Evolutionary conservation across 2,797 vertebrate species (phyloP), one percentile per base, ranked within the genome.

Genomic region (Falco novaeseelandiae): DNA sequence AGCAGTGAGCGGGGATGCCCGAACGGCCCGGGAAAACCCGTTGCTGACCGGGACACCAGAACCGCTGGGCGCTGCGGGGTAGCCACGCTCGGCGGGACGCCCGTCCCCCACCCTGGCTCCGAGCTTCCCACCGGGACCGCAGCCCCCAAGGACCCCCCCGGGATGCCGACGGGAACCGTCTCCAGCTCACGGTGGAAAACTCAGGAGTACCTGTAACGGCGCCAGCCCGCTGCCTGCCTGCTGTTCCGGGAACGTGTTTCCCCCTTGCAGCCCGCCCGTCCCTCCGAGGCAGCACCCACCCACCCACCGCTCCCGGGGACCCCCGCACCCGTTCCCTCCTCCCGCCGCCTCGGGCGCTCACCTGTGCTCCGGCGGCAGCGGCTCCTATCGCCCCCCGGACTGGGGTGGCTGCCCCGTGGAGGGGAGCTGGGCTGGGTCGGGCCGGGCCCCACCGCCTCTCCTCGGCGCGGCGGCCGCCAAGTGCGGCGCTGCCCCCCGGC

Each of bases 1-100:
- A 34, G 3, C 1, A 20, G 30, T 0, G n/a, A 7, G 22, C 0
- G 6, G 10, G 38, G 34, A 48, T 23, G 38, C 14, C 58, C 55
- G 10, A 23, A 4, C 30, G n/a, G 8, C 3, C n/a, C 10, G 20
- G n/a, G 6, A 9, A 49, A 55, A 26, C 46, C 6, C 22, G 7
- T 7, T 9, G 29, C 62, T 9, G 13, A 9, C 54, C 17, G 9
- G n/a, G 9, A 40, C 23, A 21, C 6, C 30, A 12, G 72, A 6
- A 42, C 49, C 17, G 2, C 71, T 2, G 44, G 38, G 44, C 2
- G 3, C 61, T 5, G 17, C 21, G 44, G 22, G 16, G 36, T 44
- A 73, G n/a, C 61, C 21, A 15, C 40, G 1, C 71, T 12, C 30
- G 6, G 26, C 4, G 55, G 55, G 32, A 22, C 16, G 7, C 52